Evolutionary conservation across 2,888 invertebrate genomes (phyloP), one percentile per base, ranked within the genome.

Genomic region (Teinopalpus imperialis): DNA sequence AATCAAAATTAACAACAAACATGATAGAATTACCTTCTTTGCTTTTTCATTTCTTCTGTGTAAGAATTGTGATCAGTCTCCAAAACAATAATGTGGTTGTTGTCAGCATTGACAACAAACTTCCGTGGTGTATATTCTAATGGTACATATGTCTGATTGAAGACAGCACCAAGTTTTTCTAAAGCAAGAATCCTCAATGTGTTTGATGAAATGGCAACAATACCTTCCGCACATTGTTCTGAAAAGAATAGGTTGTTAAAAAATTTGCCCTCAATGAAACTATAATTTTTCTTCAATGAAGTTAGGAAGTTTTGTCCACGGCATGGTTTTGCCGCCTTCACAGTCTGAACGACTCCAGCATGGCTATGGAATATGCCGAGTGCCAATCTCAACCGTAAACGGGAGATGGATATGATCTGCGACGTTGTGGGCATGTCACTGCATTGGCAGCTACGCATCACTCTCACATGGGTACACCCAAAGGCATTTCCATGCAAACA

Each of bases 11-110:
- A n/a, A n/a, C 20, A 1, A 6, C 9, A 32, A 1, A 13, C 5
- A 13, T 13, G 2, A 5, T 24, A 48, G 26, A 32, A 7, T 62
- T 69, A 89, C 89, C 92, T 90, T 54, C 97, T 91, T 61, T 96
- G 95, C 63, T 94, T 94, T 74, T 99, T 99, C 30, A 98, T 98
- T 57, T 97, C 96, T 61, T 98, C 98, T 0, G 99, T 99, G 74
- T 98, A 99, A 0, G 99, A 95, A 75, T 98, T 99, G 75, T 99
- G 98, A 79, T 99, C 99, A 6, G 98, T 98, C 83, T 99, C 99
- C 27, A 98, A 93, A 42, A 98, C 91, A 35, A 99, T 92, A 42
- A 99, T 91, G 67, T 97, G 95, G 18, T 95, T 95, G 9, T 95
- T 95, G 61, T 98, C 97, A 1, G 94, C 92, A 76, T 99, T 98